Percentiles rank a stretch among this genome's conserved stretches.
Conservation (phyloP, 2,797 vertebrate species). For the Phoebastria nigripes region DNA sequence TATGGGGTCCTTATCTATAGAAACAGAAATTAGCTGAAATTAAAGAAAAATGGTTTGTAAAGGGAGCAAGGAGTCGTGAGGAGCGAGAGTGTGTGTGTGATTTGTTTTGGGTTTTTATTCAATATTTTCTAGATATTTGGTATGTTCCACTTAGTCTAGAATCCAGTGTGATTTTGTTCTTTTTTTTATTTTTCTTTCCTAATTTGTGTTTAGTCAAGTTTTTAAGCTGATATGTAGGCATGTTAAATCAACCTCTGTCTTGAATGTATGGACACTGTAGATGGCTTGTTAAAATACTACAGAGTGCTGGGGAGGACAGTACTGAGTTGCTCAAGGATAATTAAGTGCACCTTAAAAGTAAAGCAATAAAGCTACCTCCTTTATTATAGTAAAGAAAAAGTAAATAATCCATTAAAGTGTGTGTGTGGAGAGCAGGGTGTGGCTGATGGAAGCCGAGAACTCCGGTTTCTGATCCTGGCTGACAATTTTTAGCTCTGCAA, state of each 20-base stretch:
- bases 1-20: neutral
- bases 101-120: neutral
- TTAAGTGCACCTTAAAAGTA: neutral
- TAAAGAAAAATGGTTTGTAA: neutral
- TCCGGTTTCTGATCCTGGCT: neutral
- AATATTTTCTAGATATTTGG: neutral
- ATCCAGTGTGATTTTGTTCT: neutral
- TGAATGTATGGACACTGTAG: neutral
- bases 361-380: neutral
- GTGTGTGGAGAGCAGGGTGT: neutral
- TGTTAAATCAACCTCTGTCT: neutral
- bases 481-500: neutral
- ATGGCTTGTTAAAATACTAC: neutral
- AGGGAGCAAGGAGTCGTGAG: neutral
- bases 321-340: neutral
- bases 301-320: neutral
- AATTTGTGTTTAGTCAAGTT: neutral
- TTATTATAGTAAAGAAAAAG: neutral
- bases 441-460: neutral
- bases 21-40: neutral
- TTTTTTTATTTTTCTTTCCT: neutral
- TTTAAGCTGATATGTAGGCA: neutral
- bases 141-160: neutral
- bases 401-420: neutral
- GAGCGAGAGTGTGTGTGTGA: neutral